Conservation (phyloP, 1,140 invertebrate genomes). For the Trichoplusia ni region DNA sequence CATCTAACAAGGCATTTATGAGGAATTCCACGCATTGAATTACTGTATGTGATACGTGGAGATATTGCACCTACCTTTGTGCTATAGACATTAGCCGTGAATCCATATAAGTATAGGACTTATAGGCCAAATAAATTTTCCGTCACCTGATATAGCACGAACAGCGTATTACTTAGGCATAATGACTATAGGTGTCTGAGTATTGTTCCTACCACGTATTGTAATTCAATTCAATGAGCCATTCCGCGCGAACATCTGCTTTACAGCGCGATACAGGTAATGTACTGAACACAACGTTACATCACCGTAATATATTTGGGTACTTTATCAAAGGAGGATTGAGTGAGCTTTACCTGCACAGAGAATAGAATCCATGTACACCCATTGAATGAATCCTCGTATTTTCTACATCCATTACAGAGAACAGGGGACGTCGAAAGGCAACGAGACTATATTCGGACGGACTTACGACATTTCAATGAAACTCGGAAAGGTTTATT, state of each 20-base stretch:
- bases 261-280: conserved; percentile 21
- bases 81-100: no score
- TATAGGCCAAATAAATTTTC: no score
- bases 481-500: no score
- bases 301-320: conserved; percentile 24
- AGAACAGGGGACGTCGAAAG: neutral
- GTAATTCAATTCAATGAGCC: conserved; percentile 26
- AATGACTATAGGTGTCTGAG: neutral
- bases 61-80: no score
- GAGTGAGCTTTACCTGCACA: conserved; percentile 24
- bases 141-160: no score
- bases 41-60: no score
- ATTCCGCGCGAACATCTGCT: conserved; percentile 20
- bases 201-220: neutral
- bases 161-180: neutral
- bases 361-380: conserved; percentile 15
- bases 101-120: no score
- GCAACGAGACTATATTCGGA: neutral
- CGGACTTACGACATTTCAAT: no score
- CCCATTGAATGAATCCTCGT: neutral
- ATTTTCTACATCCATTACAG: conserved; percentile 1
- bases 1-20: no score
- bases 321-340: conserved; percentile 29
- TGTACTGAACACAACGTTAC: conserved; percentile 20
- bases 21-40: no score